Base-by-base conservation (phyloP, 2,888 invertebrate species). In the Belgica antarctica region DNA sequence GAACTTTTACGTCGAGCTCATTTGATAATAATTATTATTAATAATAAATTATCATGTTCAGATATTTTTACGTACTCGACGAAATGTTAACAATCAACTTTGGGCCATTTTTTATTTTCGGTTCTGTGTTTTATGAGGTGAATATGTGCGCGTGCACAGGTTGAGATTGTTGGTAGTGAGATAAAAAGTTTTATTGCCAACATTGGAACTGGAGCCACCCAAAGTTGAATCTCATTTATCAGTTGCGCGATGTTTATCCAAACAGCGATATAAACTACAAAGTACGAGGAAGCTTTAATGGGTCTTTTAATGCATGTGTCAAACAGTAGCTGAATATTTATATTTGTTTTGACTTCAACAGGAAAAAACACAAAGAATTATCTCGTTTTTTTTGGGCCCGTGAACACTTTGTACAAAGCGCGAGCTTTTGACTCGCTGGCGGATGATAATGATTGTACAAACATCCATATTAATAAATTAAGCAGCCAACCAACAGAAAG, bases 381-480 rank as follows among this genome's bases (percentile, higher is more conserved):
- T 31, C 12, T 31, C 34, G 34, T 31, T 12, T 4, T 41, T 41
- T 52, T 52, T 52, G 22, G 19, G 12, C 10, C n/a, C 22, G 52
- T 22, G n/a, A n/a, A n/a, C n/a, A n/a, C n/a, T n/a, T n/a, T 52
- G 17, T 52, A 52, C 22, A 8, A 52, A 52, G 52, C 52, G 52
- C 52, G 52, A 52, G 52, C 59, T 59, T 59, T 59, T 27, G 1
- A 59, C 27, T 59, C 27, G n/a, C 27, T 59, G 57, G 3, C 22
- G 8, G 27, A 25, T 34, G 36, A 62, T 34, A 62, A 62, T 62
- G 19, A 62, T 62, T 62, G 34, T 31, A 34, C n/a, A 62, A 62
- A 62, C 62, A 31, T 62, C 25, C 62, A 36, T 59, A 59, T 22
- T 59, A 19, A 59, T 62, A 62, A 62, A 62, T 62, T 34, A 62